Base-by-base conservation (phyloP, 2,797 vertebrate genomes). In the Gastrophryne carolinensis region DNA sequence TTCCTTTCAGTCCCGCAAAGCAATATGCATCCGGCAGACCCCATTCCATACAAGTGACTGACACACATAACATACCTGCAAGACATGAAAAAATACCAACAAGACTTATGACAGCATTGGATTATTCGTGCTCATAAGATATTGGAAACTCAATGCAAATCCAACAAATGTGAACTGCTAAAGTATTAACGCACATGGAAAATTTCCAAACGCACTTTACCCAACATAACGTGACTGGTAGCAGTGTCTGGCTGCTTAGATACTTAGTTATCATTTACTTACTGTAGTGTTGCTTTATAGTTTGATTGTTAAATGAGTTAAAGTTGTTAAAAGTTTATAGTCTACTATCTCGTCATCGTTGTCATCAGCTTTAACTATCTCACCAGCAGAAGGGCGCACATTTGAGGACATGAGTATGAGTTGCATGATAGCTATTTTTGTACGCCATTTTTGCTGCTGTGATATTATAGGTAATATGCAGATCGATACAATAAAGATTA, bases 341-440 rank as follows among this genome's bases (percentile, higher is more conserved):
- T 53, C 29, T 9, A 13, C 56, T 49, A 49, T 34, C 62, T 62
- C 29, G 15, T 6, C 32, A 13, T 62, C 39, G 8, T 65, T 47
- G 41, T 50, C 63, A 50, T 65, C n/a, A 21, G 10, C 27, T 32
- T 34, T 15, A 29, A 50, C 39, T 15, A 32, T 67, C 21, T 26
- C 64, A 67, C 30, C 49, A 67, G 64, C 64, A 67, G 13, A 32
- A 67, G 13, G 37, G 37, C 39, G 15, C 15, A 44, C 41, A 49
- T 24, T 23, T 50, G 27, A n/a, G n/a, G n/a, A 65, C 0, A 65
- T 35, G n/a, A 37, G 56, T 30, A 50, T 52, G 17, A 72, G 39
- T 72, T 73, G 70, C 70, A 67, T 67, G 64, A 67, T 53, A 11
- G 10, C 15, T 67, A 67, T 54, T 67, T 67, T 63, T 73, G 47